Base-by-base conservation (phyloP, 2,888 invertebrate genomes). In the Mythimna lalbum region DNA sequence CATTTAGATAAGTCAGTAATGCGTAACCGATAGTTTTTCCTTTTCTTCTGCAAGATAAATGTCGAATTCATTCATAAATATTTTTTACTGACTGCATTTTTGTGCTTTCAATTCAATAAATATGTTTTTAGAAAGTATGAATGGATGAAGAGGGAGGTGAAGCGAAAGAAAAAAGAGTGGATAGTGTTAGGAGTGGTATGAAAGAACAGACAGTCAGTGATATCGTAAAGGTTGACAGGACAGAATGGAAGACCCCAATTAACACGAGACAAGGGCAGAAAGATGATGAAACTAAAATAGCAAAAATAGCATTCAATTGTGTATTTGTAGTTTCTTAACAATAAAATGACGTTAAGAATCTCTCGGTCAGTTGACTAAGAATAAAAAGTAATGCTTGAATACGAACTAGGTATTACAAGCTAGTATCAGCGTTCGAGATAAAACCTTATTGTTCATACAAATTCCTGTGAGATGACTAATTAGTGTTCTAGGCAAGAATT, bases 401-500 rank as follows among this genome's bases (percentile, higher is more conserved):
- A 27, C 59, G 73, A 23, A 50, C 63, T 65, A 78, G 65, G 62
- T 65, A 68, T 59, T 39, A 62, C 64, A 57, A 67, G 66, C 64
- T 49, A 47, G 52, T 78, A 82, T 80, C 69, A 74, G 63, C 61
- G 61, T 63, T 72, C 67, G 63, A 78, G 83, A 86, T 85, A 86
- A 83, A 76, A 76, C 73, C 59, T 75, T 66, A 82, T 85, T 83
- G 86, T 85, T 82, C 73, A 59, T 56, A 63, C 36, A 76, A 80
- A 86, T 82, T 82, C 79, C 59, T 73, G 43, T 55, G 47, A 74
- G 73, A 78, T 86, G 81, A 82, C 62, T 79, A 79, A 86, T 77
- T 79, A 70, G 52, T 65, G 36, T 47, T 70, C 69, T 70, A 74
- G 56, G 43, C 62, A 66, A 56, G 60, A 61, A 71, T 67, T 73